These are phyloP conservation scores for Nasonia longicornis DNA, from an alignment of 1,140 invertebrate species.

Conservation along the genomic window DNA sequence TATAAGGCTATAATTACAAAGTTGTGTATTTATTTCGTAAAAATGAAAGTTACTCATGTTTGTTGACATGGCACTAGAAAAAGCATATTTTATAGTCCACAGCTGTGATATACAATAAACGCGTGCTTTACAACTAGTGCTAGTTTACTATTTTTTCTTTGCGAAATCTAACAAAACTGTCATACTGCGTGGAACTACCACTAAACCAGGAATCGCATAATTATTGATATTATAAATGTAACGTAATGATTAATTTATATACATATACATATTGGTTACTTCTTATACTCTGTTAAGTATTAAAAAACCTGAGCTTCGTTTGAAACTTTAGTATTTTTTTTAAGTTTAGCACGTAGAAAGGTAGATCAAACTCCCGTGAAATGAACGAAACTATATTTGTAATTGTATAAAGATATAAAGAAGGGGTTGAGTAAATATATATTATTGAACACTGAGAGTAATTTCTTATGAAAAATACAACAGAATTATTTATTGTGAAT, in stretches of 20 bases:
- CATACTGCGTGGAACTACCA: background rate
- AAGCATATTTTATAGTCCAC: slow-evolving; percentile 39
- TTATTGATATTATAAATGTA: slow-evolving; percentile 12
- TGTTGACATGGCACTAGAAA: slow-evolving; percentile 25
- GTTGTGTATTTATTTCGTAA: slow-evolving; percentile 12
- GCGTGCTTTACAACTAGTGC: slow-evolving; percentile 39
- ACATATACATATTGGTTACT: background rate
- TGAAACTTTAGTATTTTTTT: slow-evolving; percentile 17
- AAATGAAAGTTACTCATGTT: slow-evolving; percentile 27
- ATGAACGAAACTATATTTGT: slow-evolving; percentile 31
- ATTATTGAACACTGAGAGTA: background rate
- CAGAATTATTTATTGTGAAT: slow-evolving; percentile 40
- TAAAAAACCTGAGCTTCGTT: slow-evolving; percentile 14
- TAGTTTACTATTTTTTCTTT: slow-evolving; percentile 33
- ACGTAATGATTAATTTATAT: slow-evolving; percentile 20
- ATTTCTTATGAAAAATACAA: slow-evolving; percentile 27
- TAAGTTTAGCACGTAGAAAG: background rate
- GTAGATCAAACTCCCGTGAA: slow-evolving; percentile 9
- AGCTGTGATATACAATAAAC: slow-evolving; percentile 44
- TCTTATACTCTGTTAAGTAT: slow-evolving; percentile 10
- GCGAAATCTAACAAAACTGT: slow-evolving; percentile 22
- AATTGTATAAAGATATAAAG: slow-evolving; percentile 6
- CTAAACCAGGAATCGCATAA: background rate
- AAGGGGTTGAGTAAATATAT: background rate
- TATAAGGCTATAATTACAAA: background rate